Evolutionary conservation across 2,888 invertebrate genomes (phyloP), one percentile per base, ranked within the genome.

Genomic region (Brachynemurus nebulosus): DNA sequence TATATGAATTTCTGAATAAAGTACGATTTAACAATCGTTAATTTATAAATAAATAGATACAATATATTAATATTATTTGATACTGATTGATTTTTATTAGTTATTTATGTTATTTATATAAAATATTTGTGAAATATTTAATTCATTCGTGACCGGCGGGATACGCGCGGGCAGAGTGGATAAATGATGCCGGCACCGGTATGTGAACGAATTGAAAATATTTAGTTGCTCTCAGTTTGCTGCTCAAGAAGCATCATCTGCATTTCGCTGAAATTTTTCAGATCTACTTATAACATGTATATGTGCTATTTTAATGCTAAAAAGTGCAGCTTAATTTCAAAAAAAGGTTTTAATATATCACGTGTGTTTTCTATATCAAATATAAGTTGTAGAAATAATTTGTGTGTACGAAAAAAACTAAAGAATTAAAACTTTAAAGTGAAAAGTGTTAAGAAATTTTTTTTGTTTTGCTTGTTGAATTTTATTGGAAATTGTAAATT

Each of bases 231-330:
- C 42, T 42, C n/a, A 5, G 30, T 30, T 12, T 14, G n/a, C 30
- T 30, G 27, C 7, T 5, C 12, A 7, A 30, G 30, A 18, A 19
- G 37, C 18, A 37, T 18, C 12, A 17, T 16, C 30, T 30, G 30
- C 30, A 30, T 14, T 30, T 5, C 30, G 30, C 14, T 30, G 4
- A 30, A n/a, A n/a, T n/a, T n/a, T n/a, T n/a, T n/a, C n/a, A n/a
- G n/a, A n/a, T n/a, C n/a, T n/a, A n/a, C n/a, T n/a, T n/a, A n/a
- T 42, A 59, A 62, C 59, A 65, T 65, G 63, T 63, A 64, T 64
- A 64, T 63, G 59, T 60, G 61, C 61, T 60, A 61, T 60, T 56
- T 58, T 54, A 56, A 61, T 57, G 55, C 54, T 55, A 62, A 64
- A 60, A 60, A 62, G 58, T 60, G 64, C 61, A 60, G 61, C 59